These are phyloP conservation scores for Antechinus flavipes DNA, from an alignment of 2,113 vertebrate species.

Conservation along the genomic window DNA sequence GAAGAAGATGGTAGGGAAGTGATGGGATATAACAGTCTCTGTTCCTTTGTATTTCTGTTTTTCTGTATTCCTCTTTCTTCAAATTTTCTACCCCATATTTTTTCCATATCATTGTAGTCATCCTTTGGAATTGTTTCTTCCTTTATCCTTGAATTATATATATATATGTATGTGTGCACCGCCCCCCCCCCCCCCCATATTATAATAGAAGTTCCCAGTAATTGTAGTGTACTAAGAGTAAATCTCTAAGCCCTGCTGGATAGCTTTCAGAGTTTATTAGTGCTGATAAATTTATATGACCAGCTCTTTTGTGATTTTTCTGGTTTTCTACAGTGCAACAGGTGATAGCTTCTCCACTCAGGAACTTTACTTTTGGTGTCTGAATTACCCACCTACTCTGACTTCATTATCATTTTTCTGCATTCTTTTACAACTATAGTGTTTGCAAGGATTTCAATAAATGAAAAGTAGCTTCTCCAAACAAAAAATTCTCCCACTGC, in stretches of 20 bases:
- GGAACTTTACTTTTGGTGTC: not conserved
- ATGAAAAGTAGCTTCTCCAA: not conserved
- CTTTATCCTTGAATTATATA: not conserved
- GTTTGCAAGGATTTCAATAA: not conserved
- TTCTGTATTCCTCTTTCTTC: not conserved
- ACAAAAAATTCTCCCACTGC: not conserved
- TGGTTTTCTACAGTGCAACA: not conserved
- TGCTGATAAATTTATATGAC: not conserved
- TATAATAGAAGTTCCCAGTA: not conserved
- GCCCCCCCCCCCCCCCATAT: too few relatives aligned
- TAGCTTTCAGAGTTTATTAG: not conserved
- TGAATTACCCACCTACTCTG: not conserved
- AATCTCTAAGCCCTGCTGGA: not conserved
- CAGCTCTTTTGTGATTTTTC: too few relatives aligned
- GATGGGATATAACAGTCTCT: not conserved
- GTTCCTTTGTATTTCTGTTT: not conserved
- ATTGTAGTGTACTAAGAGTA: not conserved
- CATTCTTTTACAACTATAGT: not conserved
- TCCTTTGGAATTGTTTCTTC: not conserved
- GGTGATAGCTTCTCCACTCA: not conserved
- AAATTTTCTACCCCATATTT: not conserved
- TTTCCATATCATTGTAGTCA: not conserved
- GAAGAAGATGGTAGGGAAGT: not conserved
- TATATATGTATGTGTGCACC: too few relatives aligned
- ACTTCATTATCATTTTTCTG: not conserved